A percentile compares a stretch with the other conserved stretches of the same genome.
Conservation (phyloP, 1,140 invertebrate genomes). For the Pseudomyrmex flavicornis region DNA sequence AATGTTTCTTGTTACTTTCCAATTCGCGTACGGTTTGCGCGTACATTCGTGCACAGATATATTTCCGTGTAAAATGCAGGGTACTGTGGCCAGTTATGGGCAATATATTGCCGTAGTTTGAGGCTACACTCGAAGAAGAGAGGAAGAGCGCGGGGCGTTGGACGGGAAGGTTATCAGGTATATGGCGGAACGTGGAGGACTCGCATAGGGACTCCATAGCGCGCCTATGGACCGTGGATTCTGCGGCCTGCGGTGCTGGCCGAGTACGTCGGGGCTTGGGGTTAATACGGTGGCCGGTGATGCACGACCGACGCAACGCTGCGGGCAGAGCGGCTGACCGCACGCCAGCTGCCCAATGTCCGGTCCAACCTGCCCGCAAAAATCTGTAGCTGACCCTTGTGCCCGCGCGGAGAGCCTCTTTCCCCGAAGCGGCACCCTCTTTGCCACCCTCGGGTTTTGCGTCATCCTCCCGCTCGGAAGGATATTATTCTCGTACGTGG, state of each 20-base stretch:
- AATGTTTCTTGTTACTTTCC: no score
- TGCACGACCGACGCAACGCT: constrained; percentile 82
- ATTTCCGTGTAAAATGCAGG: constrained; percentile 35
- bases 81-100: constrained; percentile 60
- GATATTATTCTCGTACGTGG: constrained; percentile 39
- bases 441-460: constrained; percentile 1
- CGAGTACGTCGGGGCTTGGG: constrained; percentile 77
- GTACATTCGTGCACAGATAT: background rate
- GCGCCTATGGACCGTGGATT: constrained; percentile 69
- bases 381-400: constrained; percentile 79
- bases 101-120: constrained; percentile 49
- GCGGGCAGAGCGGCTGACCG: constrained; percentile 81
- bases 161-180: constrained; percentile 22
- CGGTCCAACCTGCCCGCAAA: constrained; percentile 78
- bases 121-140: background rate
- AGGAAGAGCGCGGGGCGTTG: background rate
- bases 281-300: constrained; percentile 84
- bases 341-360: constrained; percentile 82
- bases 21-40: no score
- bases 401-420: constrained; percentile 62
- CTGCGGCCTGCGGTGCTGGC: constrained; percentile 72
- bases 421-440: constrained; percentile 11
- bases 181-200: constrained; percentile 9
- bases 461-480: background rate
- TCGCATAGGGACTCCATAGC: constrained; percentile 51